Evolutionary conservation across 1,140 invertebrate species (phyloP).

Genomic region (Drosophila kanapiae): DNA sequence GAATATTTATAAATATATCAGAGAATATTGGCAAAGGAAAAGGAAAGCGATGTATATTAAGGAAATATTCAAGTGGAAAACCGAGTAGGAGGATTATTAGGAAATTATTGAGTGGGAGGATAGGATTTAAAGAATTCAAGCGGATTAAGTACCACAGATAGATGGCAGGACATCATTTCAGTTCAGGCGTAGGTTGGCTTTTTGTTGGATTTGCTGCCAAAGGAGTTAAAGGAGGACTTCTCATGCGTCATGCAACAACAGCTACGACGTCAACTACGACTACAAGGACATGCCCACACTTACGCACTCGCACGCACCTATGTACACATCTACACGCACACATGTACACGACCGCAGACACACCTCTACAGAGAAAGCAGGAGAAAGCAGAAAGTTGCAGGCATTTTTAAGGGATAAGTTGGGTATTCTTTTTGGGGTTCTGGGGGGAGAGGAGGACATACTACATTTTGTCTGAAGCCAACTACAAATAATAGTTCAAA

Average conservation of each 20-base stretch:
- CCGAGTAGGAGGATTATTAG: no score
- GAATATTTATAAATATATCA: background rate
- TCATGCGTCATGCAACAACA: slow-evolving; percentile 42
- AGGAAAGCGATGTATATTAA: no score
- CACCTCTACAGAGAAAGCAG: slow-evolving; percentile 13
- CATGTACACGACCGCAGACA: no score
- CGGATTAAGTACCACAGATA: background rate
- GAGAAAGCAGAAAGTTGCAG: slow-evolving; percentile 8
- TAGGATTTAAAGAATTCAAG: no score
- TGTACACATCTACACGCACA: slow-evolving; percentile 13
- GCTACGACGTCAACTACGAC: background rate
- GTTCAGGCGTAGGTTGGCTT: no score
- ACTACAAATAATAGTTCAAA: slow-evolving; percentile 50
- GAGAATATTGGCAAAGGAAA: background rate
- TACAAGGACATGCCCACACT: slow-evolving; percentile 33
- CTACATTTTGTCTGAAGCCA: slow-evolving; percentile 41
- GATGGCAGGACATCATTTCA: no score
- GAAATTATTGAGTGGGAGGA: no score
- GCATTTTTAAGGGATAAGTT: background rate
- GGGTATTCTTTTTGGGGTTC: background rate
- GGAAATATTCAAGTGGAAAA: background rate
- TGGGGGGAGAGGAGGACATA: background rate
- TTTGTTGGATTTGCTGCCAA: background rate
- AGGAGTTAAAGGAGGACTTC: slow-evolving; percentile 13
- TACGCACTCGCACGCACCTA: slow-evolving; percentile 22